These are phyloP conservation scores for Icerya purchasi DNA, from an alignment of 2,888 invertebrate genomes.

Conservation along the genomic window DNA sequence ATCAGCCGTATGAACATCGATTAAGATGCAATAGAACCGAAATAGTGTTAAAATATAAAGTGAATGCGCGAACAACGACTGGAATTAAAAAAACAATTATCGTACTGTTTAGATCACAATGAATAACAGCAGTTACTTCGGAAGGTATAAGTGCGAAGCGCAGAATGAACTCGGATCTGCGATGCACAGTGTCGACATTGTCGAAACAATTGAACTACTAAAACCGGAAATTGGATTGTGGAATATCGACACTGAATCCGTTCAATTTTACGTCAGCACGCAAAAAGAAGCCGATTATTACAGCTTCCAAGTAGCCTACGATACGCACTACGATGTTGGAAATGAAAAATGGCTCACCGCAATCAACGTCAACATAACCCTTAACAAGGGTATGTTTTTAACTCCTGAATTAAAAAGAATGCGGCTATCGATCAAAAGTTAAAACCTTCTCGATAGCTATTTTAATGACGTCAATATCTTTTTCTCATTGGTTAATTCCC, in stretches of 20 bases:
- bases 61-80: no score
- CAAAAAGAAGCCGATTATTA: constrained; percentile 6
- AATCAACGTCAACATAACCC: not conserved
- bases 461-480: no score
- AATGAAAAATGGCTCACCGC: not conserved
- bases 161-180: not conserved
- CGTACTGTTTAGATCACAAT: not conserved
- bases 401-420: no score
- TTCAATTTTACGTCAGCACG: constrained; percentile 5
- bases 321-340: not conserved
- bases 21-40: no score
- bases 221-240: constrained; percentile 4
- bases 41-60: no score
- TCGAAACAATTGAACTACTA: constrained; percentile 4
- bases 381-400: no score
- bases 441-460: no score
- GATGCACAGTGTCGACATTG: not conserved
- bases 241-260: constrained; percentile 6
- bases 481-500: no score
- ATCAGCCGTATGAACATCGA: no score
- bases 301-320: constrained; percentile 1
- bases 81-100: no score
- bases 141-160: not conserved
- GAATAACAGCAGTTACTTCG: not conserved
- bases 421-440: no score